A percentile compares a stretch with the other conserved stretches of the same genome.
Evolutionary conservation across 2,797 vertebrate genomes (phyloP).

Genomic region (Etheostoma nigrum): DNA sequence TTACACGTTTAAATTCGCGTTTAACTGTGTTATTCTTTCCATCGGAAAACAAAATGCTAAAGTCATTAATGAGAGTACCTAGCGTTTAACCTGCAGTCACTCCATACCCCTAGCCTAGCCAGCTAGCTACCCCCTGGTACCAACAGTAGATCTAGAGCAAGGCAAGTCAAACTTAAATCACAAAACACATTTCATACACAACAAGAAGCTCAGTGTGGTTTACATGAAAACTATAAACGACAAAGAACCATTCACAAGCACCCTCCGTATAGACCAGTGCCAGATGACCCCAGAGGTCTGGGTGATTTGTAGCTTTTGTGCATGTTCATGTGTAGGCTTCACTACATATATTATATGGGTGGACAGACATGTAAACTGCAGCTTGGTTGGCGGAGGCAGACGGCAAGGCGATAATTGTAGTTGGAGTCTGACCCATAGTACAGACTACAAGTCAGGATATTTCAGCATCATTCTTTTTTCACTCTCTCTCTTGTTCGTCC

Average conservation of each 20-base stretch:
- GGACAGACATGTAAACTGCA: no score
- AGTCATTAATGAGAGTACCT: background rate
- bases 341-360: no score
- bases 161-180: background rate
- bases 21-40: background rate
- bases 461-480: background rate
- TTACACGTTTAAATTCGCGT: no score
- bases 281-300: background rate
- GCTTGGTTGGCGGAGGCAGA: no score
- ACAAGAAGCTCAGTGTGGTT: background rate
- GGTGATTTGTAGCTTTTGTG: background rate
- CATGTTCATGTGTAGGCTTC: background rate
- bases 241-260: conserved; percentile 9
- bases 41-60: background rate
- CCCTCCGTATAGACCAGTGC: background rate
- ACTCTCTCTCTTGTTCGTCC: background rate
- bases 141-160: background rate
- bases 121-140: background rate
- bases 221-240: background rate
- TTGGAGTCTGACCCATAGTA: background rate
- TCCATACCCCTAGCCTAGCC: background rate
- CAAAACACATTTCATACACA: background rate
- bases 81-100: background rate
- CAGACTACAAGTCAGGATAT: background rate
- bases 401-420: no score